Evolutionary conservation across 2,888 invertebrate genomes (phyloP).

Genomic region (Druceiella hillmani): DNA sequence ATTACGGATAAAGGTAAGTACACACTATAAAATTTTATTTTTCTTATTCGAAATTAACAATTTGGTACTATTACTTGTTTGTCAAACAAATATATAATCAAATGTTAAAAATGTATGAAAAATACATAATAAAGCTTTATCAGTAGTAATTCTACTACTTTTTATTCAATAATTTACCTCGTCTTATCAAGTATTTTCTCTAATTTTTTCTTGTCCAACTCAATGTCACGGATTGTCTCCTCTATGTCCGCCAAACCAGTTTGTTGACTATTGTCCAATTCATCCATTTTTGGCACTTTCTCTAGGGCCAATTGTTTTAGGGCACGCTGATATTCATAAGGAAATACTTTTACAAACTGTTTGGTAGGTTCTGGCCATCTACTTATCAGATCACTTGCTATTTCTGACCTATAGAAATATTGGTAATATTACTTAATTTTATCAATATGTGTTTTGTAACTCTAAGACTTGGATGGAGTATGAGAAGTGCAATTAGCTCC

Average conservation of each 20-base stretch:
- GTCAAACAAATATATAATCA: too few relatives aligned
- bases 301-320: slow-evolving; percentile 61
- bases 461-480: too few relatives aligned
- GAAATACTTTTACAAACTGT: slow-evolving; percentile 93
- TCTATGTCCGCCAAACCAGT: slow-evolving; percentile 74
- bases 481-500: background rate
- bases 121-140: too few relatives aligned
- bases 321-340: slow-evolving; percentile 92
- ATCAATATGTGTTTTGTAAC: background rate
- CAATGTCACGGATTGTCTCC: slow-evolving; percentile 75
- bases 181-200: slow-evolving; percentile 80
- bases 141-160: too few relatives aligned
- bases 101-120: too few relatives aligned
- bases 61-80: too few relatives aligned
- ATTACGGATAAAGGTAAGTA: too few relatives aligned
- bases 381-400: slow-evolving; percentile 73
- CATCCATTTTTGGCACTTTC: slow-evolving; percentile 27
- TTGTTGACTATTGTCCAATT: slow-evolving; percentile 35
- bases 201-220: slow-evolving; percentile 71
- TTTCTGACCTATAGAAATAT: slow-evolving; percentile 52
- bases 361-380: slow-evolving; percentile 73
- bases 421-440: background rate
- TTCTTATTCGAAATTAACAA: too few relatives aligned
- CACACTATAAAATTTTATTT: too few relatives aligned
- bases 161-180: slow-evolving; percentile 37